Base-by-base conservation (phyloP, 2,113 vertebrate genomes). In the Oryzias melastigma region DNA sequence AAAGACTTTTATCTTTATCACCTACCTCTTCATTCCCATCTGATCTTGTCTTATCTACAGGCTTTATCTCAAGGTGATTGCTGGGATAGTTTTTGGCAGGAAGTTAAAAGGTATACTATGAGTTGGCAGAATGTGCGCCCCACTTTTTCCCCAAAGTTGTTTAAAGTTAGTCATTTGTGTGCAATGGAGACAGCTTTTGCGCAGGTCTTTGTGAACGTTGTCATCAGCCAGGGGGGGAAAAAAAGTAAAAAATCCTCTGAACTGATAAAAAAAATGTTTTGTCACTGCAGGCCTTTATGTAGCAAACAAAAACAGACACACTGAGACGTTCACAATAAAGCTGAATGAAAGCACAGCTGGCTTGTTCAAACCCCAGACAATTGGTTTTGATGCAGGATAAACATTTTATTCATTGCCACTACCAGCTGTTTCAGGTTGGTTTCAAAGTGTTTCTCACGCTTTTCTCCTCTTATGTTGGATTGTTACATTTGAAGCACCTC, bases 21-120 rank as follows among this genome's bases (percentile, higher is more conserved):
- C 50, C 25, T 69, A 75, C 65, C 88, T 87, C 77, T 82, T 65
- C 64, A 68, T 80, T 71, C 72, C 70, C 75, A 82, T 85, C 86
- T 85, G 80, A 86, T 89, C 85, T 77, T 78, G 58, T 42, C 24
- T 72, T 82, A 85, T 89, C 83, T 77, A 27, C 77, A 81, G 69
- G 76, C 74, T 80, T 51, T 58, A 80, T 87, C 87, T 85, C 88
- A 87, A 84, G 86, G 82, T 87, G 86, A 89, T 81, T 78, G 79
- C 77, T 77, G 78, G 75, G 75, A 87, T 85, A 77, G 77, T 82
- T 70, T 77, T 53, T 73, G 67, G 54, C 47, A 66, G 18, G 4
- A 55, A 86, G 72, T 84, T 82, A 75, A 89, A 86, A 80, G 68
- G 77, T 65, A 52, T 56, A 50, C 68, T 87, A 77, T 86, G 75